These are phyloP conservation scores for Digitonthophagus gazella DNA, from an alignment of 2,888 invertebrate species.

Conservation along the genomic window DNA sequence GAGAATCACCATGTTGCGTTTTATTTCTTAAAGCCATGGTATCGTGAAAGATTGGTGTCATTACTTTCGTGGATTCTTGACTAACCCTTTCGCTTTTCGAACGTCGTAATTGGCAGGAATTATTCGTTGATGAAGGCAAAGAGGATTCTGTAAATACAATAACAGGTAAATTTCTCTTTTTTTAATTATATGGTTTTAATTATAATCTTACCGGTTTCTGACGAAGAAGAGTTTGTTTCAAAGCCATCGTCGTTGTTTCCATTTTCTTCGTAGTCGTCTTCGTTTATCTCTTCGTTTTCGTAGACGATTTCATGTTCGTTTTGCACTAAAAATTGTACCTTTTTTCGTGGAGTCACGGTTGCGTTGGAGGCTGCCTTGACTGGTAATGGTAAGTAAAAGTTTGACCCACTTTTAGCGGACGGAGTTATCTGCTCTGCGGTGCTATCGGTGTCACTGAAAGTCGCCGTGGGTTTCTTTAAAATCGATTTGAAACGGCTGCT, in stretches of 20 bases:
- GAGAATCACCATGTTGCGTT: constrained; percentile 60
- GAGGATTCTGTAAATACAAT: neutral
- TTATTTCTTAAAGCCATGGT: constrained; percentile 77
- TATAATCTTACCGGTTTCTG: neutral
- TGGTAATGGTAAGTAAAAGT: constrained; percentile 64
- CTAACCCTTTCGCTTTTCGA: constrained; percentile 50
- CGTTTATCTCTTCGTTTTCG: neutral
- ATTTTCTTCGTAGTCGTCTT: neutral
- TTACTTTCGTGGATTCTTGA: constrained; percentile 51
- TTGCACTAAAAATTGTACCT: constrained; percentile 71
- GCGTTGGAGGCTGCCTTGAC: constrained; percentile 29
- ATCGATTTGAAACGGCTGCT: constrained; percentile 53
- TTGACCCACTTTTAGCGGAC: constrained; percentile 51
- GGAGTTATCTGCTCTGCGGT: constrained; percentile 42
- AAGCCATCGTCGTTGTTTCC: neutral
- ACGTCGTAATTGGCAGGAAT: constrained; percentile 43
- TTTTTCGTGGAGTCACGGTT: constrained; percentile 57
- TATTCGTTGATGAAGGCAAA: constrained; percentile 2
- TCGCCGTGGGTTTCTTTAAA: constrained; percentile 54
- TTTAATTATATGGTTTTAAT: too few species aligned
- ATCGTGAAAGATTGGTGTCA: constrained; percentile 61
- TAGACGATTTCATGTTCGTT: constrained; percentile 49
- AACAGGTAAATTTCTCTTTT: too few species aligned
- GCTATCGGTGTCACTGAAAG: constrained; percentile 47
- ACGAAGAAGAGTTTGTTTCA: neutral